Percentiles rank a stretch among this genome's conserved stretches.
Evolutionary conservation across 2,113 vertebrate genomes (phyloP).

Genomic region (Heliornis fulica): DNA sequence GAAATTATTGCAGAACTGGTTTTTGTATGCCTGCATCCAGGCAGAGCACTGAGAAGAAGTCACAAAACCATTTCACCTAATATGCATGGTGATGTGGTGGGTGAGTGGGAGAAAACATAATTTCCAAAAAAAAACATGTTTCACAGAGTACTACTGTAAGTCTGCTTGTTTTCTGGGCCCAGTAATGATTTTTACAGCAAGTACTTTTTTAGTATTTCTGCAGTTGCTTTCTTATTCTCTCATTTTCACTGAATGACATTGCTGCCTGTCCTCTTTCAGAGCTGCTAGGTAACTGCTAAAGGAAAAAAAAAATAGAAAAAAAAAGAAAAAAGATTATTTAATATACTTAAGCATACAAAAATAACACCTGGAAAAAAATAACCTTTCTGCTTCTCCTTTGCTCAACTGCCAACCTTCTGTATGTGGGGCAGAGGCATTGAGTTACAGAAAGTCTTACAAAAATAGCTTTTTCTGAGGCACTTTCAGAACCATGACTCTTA

Average conservation of each 20-base stretch:
- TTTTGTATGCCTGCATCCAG: neutral
- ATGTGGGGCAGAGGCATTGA: neutral
- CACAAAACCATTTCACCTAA: neutral
- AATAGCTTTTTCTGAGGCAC: neutral
- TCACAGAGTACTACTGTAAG: neutral
- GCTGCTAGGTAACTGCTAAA: neutral
- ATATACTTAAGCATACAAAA: neutral
- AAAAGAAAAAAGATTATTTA: neutral
- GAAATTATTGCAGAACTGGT: neutral
- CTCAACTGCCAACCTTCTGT: neutral
- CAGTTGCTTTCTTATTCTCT: neutral
- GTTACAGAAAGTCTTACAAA: neutral
- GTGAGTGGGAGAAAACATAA: neutral
- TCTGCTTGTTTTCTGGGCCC: neutral
- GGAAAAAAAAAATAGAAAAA: neutral
- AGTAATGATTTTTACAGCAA: neutral
- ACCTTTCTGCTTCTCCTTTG: neutral
- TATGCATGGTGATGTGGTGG: rapidly evolving
- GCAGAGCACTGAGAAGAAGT: neutral
- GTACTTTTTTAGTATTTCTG: neutral
- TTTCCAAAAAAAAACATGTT: neutral
- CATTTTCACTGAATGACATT: neutral
- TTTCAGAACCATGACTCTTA: neutral
- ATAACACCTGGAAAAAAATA: neutral
- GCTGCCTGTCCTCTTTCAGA: neutral